These are phyloP conservation scores for Ectropis grisescens DNA, from an alignment of 1,140 invertebrate genomes.

Conservation along the genomic window DNA sequence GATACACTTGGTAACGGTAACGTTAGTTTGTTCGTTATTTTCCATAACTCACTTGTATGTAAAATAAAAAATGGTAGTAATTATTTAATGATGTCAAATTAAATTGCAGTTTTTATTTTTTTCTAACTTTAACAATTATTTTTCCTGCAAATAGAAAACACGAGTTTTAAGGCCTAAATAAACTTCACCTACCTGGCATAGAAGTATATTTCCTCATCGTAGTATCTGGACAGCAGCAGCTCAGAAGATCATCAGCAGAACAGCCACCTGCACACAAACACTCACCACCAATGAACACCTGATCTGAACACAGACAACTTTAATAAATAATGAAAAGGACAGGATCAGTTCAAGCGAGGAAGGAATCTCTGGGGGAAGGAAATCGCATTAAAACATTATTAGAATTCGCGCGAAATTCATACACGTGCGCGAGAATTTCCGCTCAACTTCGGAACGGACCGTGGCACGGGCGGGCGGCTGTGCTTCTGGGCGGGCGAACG, in stretches of 20 bases:
- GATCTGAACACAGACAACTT: constrained; percentile 17
- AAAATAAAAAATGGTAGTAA: too few species aligned
- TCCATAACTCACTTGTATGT: too few species aligned
- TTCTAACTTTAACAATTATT: too few species aligned
- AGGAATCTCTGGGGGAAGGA: background rate
- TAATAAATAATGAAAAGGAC: background rate
- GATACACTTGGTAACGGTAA: too few species aligned
- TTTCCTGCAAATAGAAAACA: too few species aligned
- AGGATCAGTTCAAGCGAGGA: background rate
- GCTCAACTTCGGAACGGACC: constrained; percentile 34
- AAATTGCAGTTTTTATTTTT: too few species aligned
- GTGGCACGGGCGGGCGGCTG: constrained; percentile 41
- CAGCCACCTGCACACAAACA: constrained; percentile 31
- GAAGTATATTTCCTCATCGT: constrained; percentile 40
- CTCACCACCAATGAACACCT: constrained; percentile 24
- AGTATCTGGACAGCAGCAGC: constrained; percentile 11
- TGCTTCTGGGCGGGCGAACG: constrained; percentile 53
- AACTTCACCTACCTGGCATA: constrained; percentile 26
- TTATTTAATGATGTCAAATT: too few species aligned
- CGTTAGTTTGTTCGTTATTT: too few species aligned
- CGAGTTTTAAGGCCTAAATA: too few species aligned
- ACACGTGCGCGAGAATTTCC: constrained; percentile 31
- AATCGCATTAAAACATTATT: too few species aligned
- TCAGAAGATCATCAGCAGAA: constrained; percentile 36
- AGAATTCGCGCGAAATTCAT: constrained; percentile 23